Percentiles rank a stretch among this genome's conserved stretches.
These are phyloP conservation scores for Cerastoderma edule DNA, from an alignment of 2,888 invertebrate species.

Conservation along the genomic window DNA sequence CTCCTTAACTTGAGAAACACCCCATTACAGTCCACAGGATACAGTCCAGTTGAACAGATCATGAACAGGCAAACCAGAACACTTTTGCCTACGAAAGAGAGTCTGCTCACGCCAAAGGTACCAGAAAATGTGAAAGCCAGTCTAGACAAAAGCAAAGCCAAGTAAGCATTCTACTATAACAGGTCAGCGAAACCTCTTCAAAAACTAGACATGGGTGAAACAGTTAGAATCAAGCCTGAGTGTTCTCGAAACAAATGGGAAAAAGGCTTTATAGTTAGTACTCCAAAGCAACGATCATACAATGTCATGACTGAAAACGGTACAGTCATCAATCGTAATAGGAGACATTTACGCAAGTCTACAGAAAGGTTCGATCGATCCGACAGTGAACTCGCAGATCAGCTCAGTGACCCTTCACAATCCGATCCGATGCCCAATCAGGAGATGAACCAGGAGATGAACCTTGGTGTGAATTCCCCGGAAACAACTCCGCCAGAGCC, in stretches of 20 bases:
- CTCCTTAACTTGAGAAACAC: slow-evolving; percentile 43
- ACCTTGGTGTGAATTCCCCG: not conserved
- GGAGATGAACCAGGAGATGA: too few relatives aligned
- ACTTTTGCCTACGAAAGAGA: slow-evolving; percentile 24
- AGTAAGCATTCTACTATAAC: slow-evolving; percentile 11
- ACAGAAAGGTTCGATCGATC: not conserved
- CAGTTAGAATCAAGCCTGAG: slow-evolving; percentile 9
- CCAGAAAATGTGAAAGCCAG: not conserved
- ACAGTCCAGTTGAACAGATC: slow-evolving; percentile 26
- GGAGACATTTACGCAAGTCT: slow-evolving; percentile 4
- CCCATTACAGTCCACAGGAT: slow-evolving; percentile 20
- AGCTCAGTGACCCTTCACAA: not conserved
- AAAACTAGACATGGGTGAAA: slow-evolving; percentile 1
- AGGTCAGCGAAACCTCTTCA: not conserved
- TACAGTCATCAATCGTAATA: slow-evolving; percentile 7
- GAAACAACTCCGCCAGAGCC: not conserved
- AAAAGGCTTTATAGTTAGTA: slow-evolving; percentile 1
- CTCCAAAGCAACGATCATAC: not conserved
- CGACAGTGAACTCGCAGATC: slow-evolving; percentile 2
- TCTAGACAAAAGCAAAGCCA: slow-evolving; percentile 9
- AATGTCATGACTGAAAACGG: slow-evolving; percentile 12
- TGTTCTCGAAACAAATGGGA: not conserved
- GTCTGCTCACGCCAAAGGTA: slow-evolving; percentile 25
- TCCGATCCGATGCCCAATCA: not conserved
- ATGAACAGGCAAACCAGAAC: slow-evolving; percentile 22